Percentiles rank a stretch among this genome's conserved stretches.
These are phyloP conservation scores for Eupleurogrammus muticus DNA, from an alignment of 2,797 vertebrate species.

Conservation along the genomic window DNA sequence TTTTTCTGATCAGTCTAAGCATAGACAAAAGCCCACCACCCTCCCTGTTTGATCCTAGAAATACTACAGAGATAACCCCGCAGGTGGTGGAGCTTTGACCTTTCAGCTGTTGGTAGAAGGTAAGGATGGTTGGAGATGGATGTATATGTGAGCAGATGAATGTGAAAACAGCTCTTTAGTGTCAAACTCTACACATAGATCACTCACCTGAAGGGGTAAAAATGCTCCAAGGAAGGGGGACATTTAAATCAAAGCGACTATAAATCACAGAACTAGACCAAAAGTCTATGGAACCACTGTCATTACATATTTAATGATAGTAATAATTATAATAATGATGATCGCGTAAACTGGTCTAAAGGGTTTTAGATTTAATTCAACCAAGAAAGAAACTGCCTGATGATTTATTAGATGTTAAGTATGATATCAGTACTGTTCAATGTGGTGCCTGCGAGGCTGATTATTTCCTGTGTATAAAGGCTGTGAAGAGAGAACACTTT, in stretches of 20 bases:
- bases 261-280: neutral
- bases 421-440: neutral
- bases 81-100: slow-evolving; percentile 21
- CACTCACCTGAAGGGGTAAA: no score
- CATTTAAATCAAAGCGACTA: slow-evolving; percentile 5
- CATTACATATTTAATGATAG: neutral
- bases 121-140: neutral
- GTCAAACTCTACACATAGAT: no score
- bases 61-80: slow-evolving; percentile 10
- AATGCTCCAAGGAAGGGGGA: no score
- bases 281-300: slow-evolving; percentile 2
- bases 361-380: neutral
- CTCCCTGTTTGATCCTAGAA: slow-evolving; percentile 11
- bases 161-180: no score
- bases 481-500: neutral
- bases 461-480: slow-evolving; percentile 24
- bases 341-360: neutral
- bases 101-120: slow-evolving; percentile 11
- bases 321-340: no score
- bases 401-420: slow-evolving; percentile 1
- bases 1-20: slow-evolving; percentile 18
- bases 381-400: slow-evolving; percentile 3
- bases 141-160: neutral
- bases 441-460: slow-evolving; percentile 24
- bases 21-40: neutral